These are phyloP conservation scores for Mandrillus leucophaeus DNA, from an alignment of 2,113 vertebrate species.

Conservation along the genomic window DNA sequence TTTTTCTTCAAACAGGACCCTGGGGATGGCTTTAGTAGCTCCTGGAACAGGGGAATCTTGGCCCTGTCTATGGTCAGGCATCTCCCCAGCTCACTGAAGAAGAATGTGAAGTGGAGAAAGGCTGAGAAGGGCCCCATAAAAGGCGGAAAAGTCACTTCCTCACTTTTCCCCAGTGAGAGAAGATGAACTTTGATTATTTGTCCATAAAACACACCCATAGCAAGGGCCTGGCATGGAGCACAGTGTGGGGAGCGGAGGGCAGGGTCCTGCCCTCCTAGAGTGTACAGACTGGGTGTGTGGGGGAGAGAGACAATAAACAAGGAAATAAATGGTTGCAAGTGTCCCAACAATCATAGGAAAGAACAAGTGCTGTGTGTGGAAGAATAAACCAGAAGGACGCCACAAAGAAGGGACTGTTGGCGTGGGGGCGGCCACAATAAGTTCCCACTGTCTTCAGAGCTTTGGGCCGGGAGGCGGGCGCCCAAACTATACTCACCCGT, in stretches of 20 bases:
- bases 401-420: not conserved
- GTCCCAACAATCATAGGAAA: no score
- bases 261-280: not conserved
- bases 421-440: accelerated
- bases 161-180: not conserved
- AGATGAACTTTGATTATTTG: not conserved
- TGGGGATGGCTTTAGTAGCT: not conserved
- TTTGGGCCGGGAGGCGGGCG: not conserved
- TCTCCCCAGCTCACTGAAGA: not conserved
- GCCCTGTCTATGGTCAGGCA: no score
- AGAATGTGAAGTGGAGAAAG: not conserved
- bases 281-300: not conserved
- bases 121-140: not conserved
- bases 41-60: accelerated
- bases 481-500: not conserved
- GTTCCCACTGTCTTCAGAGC: not conserved
- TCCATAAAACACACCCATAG: not conserved
- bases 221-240: accelerated
- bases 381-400: not conserved
- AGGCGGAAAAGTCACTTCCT: not conserved
- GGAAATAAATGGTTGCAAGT: accelerated
- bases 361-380: not conserved
- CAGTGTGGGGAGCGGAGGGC: accelerated
- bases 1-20: not conserved
- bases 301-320: not conserved